Evolutionary conservation across 2,113 vertebrate genomes (phyloP), one percentile per base, ranked within the genome.

Genomic region (Larimichthys crocea): DNA sequence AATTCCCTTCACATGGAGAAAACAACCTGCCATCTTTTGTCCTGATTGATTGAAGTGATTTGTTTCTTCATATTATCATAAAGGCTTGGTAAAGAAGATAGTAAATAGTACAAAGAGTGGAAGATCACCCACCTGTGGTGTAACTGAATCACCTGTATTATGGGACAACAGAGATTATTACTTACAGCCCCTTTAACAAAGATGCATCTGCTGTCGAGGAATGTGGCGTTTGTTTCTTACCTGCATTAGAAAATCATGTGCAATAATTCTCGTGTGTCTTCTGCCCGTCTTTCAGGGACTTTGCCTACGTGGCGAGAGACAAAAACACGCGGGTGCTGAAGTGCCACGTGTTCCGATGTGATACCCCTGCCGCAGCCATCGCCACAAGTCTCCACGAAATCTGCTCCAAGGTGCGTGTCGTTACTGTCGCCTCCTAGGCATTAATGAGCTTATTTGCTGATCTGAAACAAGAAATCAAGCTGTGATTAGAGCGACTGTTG

Each of bases 331-430:
- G 97, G 56, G 97, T 98, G 92, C 91, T 99, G 93, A 99, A 99
- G 96, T 99, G 98, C 93, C 98, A 99, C 93, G 98, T 99, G 86
- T 99, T 99, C 92, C 95, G 97, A 91, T 99, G 98, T 98, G 98
- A 99, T 94, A 97, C 97, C 2, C 97, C 98, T 55, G 98, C 98
- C 17, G 98, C 99, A 94, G 96, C 97, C 94, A 98, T 99, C 2
- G 97, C 98, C 91, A 98, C 97, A 2, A 99, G 97, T 92, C 96
- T 99, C 87, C 97, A 99, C 80, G 97, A 98, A 94, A 99, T 99
- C 96, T 99, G 98, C 90, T 98, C 98, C 53, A 98, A 98, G 97
- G 98, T 96, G 93, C 94, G 95, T 84, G 65, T 56, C 69, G 20
- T 72, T 60, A 29, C 50, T 0, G 0, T 0, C 31, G 0, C 22